Base-by-base conservation (phyloP, 2,113 vertebrate species). In the Gorsachius goisagi region DNA sequence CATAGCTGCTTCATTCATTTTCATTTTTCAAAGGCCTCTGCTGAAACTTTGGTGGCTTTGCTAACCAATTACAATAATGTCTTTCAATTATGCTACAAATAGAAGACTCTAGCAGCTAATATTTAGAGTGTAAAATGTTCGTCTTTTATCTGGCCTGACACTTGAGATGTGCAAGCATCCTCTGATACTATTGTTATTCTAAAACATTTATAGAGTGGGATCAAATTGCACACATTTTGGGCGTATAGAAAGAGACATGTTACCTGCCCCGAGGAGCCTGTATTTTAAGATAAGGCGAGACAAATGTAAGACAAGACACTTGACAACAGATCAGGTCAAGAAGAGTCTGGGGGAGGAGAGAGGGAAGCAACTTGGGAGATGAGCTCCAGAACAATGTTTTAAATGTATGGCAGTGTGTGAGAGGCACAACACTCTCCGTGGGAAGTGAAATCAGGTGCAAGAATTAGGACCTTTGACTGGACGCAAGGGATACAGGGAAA, bases 61-160 rank as follows among this genome's bases (percentile, higher is more conserved):
- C 84, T 94, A 94, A 44, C 77, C 90, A 94, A 88, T 74, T 97
- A 95, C 7, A 44, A 45, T 85, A 89, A 94, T 92, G 63, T 75
- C 77, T 95, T 95, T 96, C 91, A 97, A 91, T 97, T 96, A 93
- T 85, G 81, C 69, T 85, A 53, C 94, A 95, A 95, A 96, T 90
- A 94, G 69, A 94, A 94, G 67, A n/a, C 73, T 92, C 60, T 45
- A 63, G 67, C 60, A 86, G 64, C 44, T 97, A 94, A 93, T 93
- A 91, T 93, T 94, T 95, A 88, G 66, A 90, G 60, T 80, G 53
- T 64, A 89, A 94, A 93, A 85, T 88, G 59, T 92, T 96, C 20
- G 12, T 68, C 63, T 94, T 95, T 94, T 86, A 95, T 95, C 77
- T 89, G 90, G 58, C 17, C 45, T 95, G 91, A 95, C 86, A 72